Conservation (phyloP, 2,888 invertebrate species). For the Pterostichus madidus region DNA sequence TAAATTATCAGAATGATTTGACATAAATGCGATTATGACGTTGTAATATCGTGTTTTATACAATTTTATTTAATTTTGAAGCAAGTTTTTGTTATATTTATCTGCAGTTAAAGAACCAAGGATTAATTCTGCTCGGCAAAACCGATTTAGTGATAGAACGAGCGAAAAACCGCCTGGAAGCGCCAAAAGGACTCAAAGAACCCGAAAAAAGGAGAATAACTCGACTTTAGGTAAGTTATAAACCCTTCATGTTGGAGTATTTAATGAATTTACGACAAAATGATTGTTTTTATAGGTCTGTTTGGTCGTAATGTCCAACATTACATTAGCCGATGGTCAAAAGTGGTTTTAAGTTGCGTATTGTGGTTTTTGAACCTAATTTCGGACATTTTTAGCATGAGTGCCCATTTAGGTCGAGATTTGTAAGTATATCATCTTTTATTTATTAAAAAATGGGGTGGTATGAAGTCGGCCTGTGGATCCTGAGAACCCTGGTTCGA, state of each 20-base stretch:
- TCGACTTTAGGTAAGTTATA: constrained; percentile 70
- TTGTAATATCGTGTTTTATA: no score
- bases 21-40: background rate
- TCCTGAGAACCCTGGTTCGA: no score
- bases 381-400: constrained; percentile 89
- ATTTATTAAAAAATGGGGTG: constrained; percentile 27
- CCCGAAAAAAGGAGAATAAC: constrained; percentile 77
- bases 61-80: no score
- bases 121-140: constrained; percentile 54
- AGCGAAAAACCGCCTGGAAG: constrained; percentile 73
- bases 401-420: constrained; percentile 85
- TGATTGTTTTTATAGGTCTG: constrained; percentile 72
- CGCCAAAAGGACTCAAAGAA: constrained; percentile 79
- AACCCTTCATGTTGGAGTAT: background rate
- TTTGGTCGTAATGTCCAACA: constrained; percentile 77
- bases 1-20: no score
- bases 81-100: no score
- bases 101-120: constrained; percentile 64
- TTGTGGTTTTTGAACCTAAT: constrained; percentile 89
- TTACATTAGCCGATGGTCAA: constrained; percentile 80
- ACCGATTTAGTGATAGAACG: constrained; percentile 29
- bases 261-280: no score
- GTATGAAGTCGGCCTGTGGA: no score
- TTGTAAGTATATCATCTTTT: constrained; percentile 80
- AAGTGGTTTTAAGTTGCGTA: constrained; percentile 80